phyloP scores from a whole-genome alignment of 2,113 vertebrate species.

The Bothrops jararaca region DNA sequence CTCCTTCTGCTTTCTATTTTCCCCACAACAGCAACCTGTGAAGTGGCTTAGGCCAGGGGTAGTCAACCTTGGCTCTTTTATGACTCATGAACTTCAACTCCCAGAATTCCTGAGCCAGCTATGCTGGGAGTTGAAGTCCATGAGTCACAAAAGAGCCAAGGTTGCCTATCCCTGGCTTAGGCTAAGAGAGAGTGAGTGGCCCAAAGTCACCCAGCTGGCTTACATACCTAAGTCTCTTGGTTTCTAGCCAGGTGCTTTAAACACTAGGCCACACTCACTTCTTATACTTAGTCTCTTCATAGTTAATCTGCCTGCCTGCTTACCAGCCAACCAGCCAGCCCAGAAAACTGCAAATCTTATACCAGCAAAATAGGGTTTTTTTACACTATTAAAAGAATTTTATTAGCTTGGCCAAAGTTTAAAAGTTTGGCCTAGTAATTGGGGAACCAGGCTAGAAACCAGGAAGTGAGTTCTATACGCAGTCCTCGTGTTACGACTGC shows the following conservation, averaged over 20 bases:
- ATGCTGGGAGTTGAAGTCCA: too few relatives aligned
- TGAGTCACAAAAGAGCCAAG: too few relatives aligned
- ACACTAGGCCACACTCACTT: not conserved
- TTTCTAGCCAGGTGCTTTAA: not conserved
- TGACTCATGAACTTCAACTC: too few relatives aligned
- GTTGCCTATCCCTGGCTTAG: not conserved
- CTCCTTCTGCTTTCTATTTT: not conserved
- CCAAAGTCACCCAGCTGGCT: not conserved
- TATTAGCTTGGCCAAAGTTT: too few relatives aligned
- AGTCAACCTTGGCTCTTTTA: too few relatives aligned
- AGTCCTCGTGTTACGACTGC: not conserved
- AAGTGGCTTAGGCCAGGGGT: not conserved
- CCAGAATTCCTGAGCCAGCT: too few relatives aligned
- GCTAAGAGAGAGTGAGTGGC: not conserved
- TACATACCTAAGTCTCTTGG: not conserved
- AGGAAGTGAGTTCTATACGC: not conserved
- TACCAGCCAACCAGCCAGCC: not conserved
- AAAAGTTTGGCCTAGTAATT: not conserved
- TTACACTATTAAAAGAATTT: not conserved
- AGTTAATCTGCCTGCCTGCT: not conserved
- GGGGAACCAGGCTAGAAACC: not conserved
- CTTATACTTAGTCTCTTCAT: not conserved
- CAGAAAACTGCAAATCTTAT: not conserved
- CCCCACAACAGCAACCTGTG: not conserved
- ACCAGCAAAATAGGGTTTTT: not conserved